Evolutionary conservation across 2,113 vertebrate species (phyloP), one percentile per base, ranked within the genome.

Genomic region (Halcyon malimbica): DNA sequence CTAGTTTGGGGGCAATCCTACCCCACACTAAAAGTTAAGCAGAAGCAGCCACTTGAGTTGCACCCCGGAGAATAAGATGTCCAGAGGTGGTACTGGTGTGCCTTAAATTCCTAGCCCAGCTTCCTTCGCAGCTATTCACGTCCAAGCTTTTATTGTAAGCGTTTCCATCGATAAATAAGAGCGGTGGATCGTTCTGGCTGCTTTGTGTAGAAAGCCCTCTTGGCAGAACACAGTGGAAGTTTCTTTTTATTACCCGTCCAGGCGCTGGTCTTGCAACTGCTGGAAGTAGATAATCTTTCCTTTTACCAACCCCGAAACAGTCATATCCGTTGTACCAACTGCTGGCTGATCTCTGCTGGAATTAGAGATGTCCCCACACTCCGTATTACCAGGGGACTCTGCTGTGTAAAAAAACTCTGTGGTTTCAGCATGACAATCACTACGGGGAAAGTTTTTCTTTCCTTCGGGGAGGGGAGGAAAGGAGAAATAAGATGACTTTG

Each of bases 401-500:
- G 46, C 81, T 39, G 37, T 17, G 46, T 59, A 86, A 54, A 57
- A 57, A 16, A 83, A 18, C 25, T 74, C 54, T 29, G n/a, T 5
- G 63, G 67, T 53, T 74, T 76, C 71, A 77, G 33, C 28, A 42
- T 0, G 0, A 41, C 42, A 23, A 12, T 25, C 89, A 23, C 62
- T 7, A 63, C 46, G 11, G 11, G 46, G 29, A 76, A 13, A 74
- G n/a, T 13, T 37, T 31, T 48, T 5, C 50, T 74, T n/a, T 68
- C 33, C 75, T 93, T 57, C 0, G 0, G 13, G 6, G 12, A 29
- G 14, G 15, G 24, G 6, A 17, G 44, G 33, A 73, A 77, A 23
- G n/a, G 12, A 86, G 12, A 50, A 89, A 35, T 16, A 54, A 64
- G 62, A 93, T 87, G 89, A 95, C 95, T 95, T 64, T n/a, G 89